Percentiles rank a stretch among this genome's conserved stretches.
Evolutionary conservation across 1,140 invertebrate species (phyloP).

Genomic region (Lineus longissimus): DNA sequence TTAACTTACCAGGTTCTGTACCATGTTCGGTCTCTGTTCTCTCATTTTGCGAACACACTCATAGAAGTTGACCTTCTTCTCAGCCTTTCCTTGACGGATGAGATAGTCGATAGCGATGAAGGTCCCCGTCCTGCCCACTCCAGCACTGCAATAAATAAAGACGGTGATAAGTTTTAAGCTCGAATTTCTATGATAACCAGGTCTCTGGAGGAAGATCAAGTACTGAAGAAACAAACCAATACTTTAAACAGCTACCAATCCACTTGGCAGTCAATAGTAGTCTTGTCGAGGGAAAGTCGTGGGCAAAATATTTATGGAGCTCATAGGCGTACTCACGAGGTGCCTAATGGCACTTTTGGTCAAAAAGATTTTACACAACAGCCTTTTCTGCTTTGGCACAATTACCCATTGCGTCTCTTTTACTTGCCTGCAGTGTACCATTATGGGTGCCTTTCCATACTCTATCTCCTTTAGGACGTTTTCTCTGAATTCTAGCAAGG

Average conservation of each 20-base stretch:
- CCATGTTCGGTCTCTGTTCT: constrained; percentile 51
- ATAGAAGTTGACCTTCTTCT: constrained; percentile 47
- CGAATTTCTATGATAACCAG: background rate
- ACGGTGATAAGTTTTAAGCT: background rate
- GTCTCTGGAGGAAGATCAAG: no score
- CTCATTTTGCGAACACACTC: constrained; percentile 50
- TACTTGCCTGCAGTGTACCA: constrained; percentile 48
- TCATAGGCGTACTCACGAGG: no score
- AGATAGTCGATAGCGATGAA: constrained; percentile 53
- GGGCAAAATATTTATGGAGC: no score
- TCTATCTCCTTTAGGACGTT: constrained; percentile 50
- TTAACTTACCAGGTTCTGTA: constrained; percentile 53
- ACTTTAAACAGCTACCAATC: no score
- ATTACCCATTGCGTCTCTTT: background rate
- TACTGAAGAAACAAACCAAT: no score
- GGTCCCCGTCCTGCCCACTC: constrained; percentile 53
- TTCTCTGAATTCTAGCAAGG: constrained; percentile 61
- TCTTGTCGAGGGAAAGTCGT: no score
- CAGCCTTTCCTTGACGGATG: constrained; percentile 39
- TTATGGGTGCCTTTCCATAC: constrained; percentile 30
- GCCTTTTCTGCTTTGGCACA: no score
- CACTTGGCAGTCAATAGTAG: no score
- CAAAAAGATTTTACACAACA: no score
- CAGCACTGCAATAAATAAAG: constrained; percentile 42
- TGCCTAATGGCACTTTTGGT: no score